These are phyloP conservation scores for Dioctria rufipes DNA, from an alignment of 2,888 invertebrate genomes.

Conservation along the genomic window DNA sequence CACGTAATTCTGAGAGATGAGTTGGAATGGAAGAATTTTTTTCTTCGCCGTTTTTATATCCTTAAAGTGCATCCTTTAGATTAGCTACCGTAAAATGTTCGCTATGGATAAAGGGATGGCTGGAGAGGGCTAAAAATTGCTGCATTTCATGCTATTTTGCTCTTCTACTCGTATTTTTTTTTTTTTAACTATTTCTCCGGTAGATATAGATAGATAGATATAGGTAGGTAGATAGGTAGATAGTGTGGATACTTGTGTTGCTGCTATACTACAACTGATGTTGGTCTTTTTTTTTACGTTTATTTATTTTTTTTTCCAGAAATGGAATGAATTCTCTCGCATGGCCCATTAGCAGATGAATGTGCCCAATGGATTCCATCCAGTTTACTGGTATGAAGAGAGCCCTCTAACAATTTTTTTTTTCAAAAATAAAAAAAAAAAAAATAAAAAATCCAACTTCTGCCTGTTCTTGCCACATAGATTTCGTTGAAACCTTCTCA, in stretches of 20 bases:
- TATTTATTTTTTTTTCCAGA: conserved; percentile 22
- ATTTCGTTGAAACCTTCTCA: conserved; percentile 44
- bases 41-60: conserved; percentile 54
- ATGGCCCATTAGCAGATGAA: conserved; percentile 60
- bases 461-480: conserved; percentile 22
- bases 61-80: conserved; percentile 58
- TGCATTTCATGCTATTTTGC: conserved; percentile 56
- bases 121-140: conserved; percentile 55
- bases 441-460: neutral
- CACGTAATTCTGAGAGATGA: conserved; percentile 53
- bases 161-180: conserved; percentile 42
- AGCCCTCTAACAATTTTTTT: conserved; percentile 39
- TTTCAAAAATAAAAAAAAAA: neutral
- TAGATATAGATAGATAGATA: too few species aligned
- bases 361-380: conserved; percentile 58
- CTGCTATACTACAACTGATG: conserved; percentile 49
- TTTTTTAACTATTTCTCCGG: conserved; percentile 45
- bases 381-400: conserved; percentile 36
- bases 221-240: conserved; percentile 38
- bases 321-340: conserved; percentile 55
- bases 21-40: conserved; percentile 54
- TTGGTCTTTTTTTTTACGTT: conserved; percentile 29
- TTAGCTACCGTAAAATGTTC: conserved; percentile 56
- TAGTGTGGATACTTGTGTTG: conserved; percentile 18
- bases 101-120: conserved; percentile 45